phyloP scores from a whole-genome alignment of 2,113 vertebrate genomes.

The Bufo bufo region DNA sequence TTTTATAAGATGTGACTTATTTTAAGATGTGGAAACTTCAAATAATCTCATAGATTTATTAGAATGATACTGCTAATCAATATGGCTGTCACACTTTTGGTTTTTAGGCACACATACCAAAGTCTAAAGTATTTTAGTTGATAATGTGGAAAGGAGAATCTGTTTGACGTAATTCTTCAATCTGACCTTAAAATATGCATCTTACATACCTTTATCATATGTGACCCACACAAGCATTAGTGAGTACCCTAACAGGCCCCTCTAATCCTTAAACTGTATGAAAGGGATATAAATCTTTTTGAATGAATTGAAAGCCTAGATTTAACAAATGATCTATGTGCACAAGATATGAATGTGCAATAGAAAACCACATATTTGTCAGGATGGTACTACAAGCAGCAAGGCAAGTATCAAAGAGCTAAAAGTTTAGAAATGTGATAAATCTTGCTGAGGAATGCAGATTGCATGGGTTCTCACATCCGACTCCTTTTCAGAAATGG shows the following conservation, averaged over 20 bases:
- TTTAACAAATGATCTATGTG: constrained; percentile 16
- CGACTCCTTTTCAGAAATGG: constrained; percentile 6
- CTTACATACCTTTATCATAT: constrained; percentile 34
- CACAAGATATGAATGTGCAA: constrained; percentile 24
- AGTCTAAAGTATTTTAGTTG: background rate
- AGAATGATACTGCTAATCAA: too few species aligned
- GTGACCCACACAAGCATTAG: constrained; percentile 18
- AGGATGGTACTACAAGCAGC: constrained; percentile 44
- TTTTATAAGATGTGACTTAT: too few species aligned
- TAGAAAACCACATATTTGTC: constrained; percentile 27
- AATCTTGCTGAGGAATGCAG: constrained; percentile 46
- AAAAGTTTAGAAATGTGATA: constrained; percentile 34
- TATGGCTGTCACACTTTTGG: background rate
- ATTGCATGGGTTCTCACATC: constrained; percentile 24
- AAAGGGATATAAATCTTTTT: constrained; percentile 14
- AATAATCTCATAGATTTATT: too few species aligned
- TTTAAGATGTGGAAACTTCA: too few species aligned
- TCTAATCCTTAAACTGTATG: constrained; percentile 5
- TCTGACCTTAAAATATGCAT: constrained; percentile 15
- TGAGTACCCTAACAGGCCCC: background rate
- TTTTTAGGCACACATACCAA: background rate
- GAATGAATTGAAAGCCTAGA: constrained; percentile 26
- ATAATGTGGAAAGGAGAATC: background rate
- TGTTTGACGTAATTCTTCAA: constrained; percentile 14
- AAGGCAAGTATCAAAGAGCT: constrained; percentile 30